Conservation (phyloP, 2,888 invertebrate genomes). For the Stenodera caucasica region DNA sequence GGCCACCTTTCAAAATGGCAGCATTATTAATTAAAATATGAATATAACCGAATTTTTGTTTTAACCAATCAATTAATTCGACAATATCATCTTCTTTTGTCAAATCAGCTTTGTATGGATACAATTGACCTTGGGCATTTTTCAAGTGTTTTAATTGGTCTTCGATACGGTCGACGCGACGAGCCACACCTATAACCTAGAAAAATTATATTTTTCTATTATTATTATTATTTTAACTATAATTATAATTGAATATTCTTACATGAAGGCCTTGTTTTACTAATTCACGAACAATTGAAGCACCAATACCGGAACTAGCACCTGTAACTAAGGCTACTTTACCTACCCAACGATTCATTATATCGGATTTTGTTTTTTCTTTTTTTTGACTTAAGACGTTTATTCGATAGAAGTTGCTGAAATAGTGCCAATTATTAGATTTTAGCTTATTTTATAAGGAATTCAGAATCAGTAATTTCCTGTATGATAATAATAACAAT, state of each 20-base stretch:
- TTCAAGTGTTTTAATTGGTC: constrained; percentile 28
- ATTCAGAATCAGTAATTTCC: too few species aligned
- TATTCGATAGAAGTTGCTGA: too few species aligned
- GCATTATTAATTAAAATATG: constrained; percentile 53
- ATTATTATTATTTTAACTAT: not conserved
- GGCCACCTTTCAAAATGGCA: constrained; percentile 29
- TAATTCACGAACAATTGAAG: constrained; percentile 14
- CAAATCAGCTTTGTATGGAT: constrained; percentile 48
- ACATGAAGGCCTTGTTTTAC: constrained; percentile 13
- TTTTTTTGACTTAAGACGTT: not conserved
- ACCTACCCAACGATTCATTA: constrained; percentile 19
- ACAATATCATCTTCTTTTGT: constrained; percentile 47
- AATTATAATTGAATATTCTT: too few species aligned
- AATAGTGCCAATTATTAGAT: too few species aligned
- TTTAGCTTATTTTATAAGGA: too few species aligned
- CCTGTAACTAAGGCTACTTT: constrained; percentile 20
- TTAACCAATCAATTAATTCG: constrained; percentile 46
- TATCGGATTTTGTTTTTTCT: too few species aligned
- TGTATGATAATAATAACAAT: too few species aligned
- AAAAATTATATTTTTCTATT: not conserved
- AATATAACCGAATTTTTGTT: constrained; percentile 46
- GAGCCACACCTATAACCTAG: constrained; percentile 41
- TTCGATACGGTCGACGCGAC: constrained; percentile 34
- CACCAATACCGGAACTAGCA: constrained; percentile 19
- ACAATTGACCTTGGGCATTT: constrained; percentile 42